Evolutionary conservation across 1,140 invertebrate genomes (phyloP).

Genomic region (Ooceraea biroi): DNA sequence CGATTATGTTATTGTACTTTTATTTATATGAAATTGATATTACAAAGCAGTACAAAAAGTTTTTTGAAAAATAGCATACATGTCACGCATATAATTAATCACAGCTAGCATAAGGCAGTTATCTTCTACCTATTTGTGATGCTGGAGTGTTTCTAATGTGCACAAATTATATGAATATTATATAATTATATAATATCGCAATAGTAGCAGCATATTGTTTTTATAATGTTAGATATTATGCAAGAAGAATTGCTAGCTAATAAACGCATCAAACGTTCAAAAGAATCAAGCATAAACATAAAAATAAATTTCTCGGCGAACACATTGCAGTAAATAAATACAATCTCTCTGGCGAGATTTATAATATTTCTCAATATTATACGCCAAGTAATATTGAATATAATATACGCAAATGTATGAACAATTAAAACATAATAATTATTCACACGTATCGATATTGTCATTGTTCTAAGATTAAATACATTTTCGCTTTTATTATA

Average conservation of each 20-base stretch:
- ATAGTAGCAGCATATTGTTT: not conserved
- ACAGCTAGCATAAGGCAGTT: constrained; percentile 50
- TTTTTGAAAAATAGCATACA: constrained; percentile 25
- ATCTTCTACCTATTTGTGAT: constrained; percentile 23
- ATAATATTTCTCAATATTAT: constrained; percentile 1
- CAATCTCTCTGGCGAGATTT: constrained; percentile 24
- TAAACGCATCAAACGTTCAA: not conserved
- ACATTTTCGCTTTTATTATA: not conserved
- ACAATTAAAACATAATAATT: constrained; percentile 33
- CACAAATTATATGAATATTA: not conserved
- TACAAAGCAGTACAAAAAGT: constrained; percentile 33
- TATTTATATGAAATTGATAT: constrained; percentile 18
- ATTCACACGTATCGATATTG: not conserved
- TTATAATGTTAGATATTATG: constrained; percentile 1
- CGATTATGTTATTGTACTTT: constrained; percentile 1
- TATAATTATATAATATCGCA: too few species aligned
- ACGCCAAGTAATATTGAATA: constrained; percentile 12
- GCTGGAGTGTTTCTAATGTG: not conserved
- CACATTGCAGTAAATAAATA: constrained; percentile 18
- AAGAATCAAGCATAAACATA: constrained; percentile 25
- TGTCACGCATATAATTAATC: constrained; percentile 32
- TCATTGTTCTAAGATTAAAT: not conserved
- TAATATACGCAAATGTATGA: constrained; percentile 14
- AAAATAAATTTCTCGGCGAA: constrained; percentile 21
- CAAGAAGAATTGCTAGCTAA: constrained; percentile 17